Base-by-base conservation (phyloP, 1,140 invertebrate genomes). In the Drosophila repleta region DNA sequence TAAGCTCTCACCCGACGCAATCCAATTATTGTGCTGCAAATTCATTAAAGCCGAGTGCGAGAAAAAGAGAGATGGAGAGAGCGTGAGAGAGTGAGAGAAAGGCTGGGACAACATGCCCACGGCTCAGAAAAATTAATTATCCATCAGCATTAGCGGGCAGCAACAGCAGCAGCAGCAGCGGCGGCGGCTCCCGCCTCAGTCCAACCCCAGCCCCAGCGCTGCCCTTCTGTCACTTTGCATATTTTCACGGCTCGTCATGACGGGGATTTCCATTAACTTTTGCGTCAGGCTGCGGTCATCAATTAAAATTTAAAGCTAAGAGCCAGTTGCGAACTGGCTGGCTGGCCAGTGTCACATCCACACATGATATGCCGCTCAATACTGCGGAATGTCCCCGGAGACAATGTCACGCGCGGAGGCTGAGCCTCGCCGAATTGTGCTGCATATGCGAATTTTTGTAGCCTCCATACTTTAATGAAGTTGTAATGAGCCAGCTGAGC, bases 71-170 rank as follows among this genome's bases (percentile, higher is more conserved):
- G 29, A 29, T 3, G 7, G 3, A 29, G 26, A 29, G 39, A 75
- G 56, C 32, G 65, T 8, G 64, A 67, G 26, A 17, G 8, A 7
- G 17, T 8, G 32, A 41, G 17, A 17, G 56, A 17, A n/a, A 26
- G 4, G 43, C 1, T 10, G 32, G 15, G 20, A 6, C 49, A 53
- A 68, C 69, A 60, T 48, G 72, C 78, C 71, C 21, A 49, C 39
- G 35, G 58, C 77, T 69, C 65, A 67, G 69, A 58, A 75, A 81
- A 87, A 85, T 85, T 85, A 85, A 85, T 85, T 85, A 87, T 87
- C 82, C 77, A 68, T 85, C 70, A 66, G 81, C 72, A 85, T 80
- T 80, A 85, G 81, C 62, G 65, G 32, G 18, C 57, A 64, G 76
- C 39, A 53, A n/a, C n/a, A n/a, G n/a, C n/a, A n/a, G n/a, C n/a